phyloP scores from a whole-genome alignment of 2,113 vertebrate genomes.

The Dipodomys stephensi region DNA sequence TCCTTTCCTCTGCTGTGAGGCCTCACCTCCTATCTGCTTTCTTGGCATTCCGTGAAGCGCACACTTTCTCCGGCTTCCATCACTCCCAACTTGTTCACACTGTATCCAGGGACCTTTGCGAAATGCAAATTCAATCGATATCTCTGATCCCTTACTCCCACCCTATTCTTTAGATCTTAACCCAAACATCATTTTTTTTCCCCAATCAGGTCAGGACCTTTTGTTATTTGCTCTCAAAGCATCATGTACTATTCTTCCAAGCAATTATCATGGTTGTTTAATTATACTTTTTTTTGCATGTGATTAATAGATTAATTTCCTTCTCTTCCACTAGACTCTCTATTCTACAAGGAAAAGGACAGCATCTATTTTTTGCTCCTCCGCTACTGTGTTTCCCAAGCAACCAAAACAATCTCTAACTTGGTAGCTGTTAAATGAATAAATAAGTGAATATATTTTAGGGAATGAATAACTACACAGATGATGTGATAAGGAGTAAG shows the following conservation, averaged over 20 bases:
- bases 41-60: not conserved
- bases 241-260: not conserved
- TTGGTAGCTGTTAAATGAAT: constrained; percentile 35
- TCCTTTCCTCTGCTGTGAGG: not conserved
- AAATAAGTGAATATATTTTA: constrained; percentile 40
- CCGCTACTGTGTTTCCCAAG: constrained; percentile 50
- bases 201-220: not conserved
- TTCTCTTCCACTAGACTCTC: constrained; percentile 38
- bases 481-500: not conserved
- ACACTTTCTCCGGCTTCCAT: not conserved
- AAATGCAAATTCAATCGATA: not conserved
- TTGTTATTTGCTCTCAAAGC: not conserved
- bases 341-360: constrained; percentile 40
- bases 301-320: constrained; percentile 42
- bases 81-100: not conserved
- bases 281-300: constrained; percentile 15
- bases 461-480: constrained; percentile 10
- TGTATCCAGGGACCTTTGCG: not conserved
- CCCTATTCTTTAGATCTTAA: not conserved
- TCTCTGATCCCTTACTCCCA: not conserved
- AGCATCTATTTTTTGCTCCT: constrained; percentile 54
- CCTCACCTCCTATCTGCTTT: not conserved
- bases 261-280: not conserved
- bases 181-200: not conserved
- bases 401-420: constrained; percentile 12